phyloP scores from a whole-genome alignment of 1,140 invertebrate genomes.

The Semibalanus balanoides region DNA sequence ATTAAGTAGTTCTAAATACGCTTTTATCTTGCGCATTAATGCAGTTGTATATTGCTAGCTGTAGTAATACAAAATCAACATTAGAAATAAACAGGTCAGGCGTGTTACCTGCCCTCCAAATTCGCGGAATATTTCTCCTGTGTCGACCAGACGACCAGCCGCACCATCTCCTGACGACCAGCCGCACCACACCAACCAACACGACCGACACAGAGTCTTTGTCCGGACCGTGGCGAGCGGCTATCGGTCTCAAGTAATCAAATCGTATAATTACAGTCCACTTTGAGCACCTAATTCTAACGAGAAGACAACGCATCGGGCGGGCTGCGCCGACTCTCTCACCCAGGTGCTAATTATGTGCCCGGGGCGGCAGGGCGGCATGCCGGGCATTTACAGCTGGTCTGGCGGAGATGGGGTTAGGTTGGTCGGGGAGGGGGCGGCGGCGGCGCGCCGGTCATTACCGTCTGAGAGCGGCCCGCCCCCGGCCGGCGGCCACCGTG shows the following conservation, averaged over 20 bases:
- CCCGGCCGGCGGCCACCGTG: background rate
- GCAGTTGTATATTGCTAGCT: no score
- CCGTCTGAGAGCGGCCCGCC: background rate
- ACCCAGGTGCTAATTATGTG: background rate
- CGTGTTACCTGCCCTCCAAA: no score
- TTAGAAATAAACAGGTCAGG: no score
- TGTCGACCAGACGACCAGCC: no score
- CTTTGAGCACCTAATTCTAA: background rate
- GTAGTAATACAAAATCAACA: no score
- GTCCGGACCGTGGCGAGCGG: background rate
- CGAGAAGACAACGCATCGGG: background rate
- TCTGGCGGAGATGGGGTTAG: background rate
- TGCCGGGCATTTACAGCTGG: background rate
- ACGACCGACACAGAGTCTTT: no score
- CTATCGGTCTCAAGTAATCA: background rate
- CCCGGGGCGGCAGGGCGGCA: background rate
- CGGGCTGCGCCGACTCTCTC: background rate
- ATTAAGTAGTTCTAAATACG: no score
- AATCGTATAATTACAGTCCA: background rate
- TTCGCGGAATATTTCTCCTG: no score
- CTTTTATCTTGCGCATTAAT: no score
- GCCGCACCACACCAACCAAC: no score
- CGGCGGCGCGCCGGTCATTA: background rate
- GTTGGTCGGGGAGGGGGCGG: no score
- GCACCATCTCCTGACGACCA: no score